These are phyloP conservation scores for Gobiocypris rarus DNA, from an alignment of 2,113 vertebrate genomes.

Conservation along the genomic window DNA sequence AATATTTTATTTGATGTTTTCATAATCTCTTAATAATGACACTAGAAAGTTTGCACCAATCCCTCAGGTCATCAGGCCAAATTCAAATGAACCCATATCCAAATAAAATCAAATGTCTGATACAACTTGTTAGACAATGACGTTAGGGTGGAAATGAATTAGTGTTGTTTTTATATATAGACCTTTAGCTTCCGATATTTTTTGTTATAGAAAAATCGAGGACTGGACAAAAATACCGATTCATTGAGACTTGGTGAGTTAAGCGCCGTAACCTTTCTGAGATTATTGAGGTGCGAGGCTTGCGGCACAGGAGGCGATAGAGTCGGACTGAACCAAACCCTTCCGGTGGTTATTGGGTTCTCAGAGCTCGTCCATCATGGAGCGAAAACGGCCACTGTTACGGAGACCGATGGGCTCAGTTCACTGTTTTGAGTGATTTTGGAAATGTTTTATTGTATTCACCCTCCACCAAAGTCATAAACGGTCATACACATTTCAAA, in stretches of 20 bases:
- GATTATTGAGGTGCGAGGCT: neutral
- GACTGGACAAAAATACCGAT: neutral
- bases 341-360: no score
- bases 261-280: neutral
- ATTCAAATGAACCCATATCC: neutral
- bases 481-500: neutral
- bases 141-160: neutral
- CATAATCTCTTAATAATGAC: neutral
- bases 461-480: constrained; percentile 4
- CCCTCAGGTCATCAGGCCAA: neutral
- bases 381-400: neutral
- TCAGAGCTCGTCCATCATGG: no score
- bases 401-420: neutral
- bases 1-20: constrained; percentile 26
- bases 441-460: neutral
- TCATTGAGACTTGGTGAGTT: neutral
- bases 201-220: neutral
- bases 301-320: no score
- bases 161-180: neutral
- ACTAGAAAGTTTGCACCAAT: constrained; percentile 12
- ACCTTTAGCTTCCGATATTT: neutral
- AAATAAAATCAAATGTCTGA: neutral
- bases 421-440: neutral
- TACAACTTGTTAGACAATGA: neutral
- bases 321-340: neutral